Evolutionary conservation across 2,113 vertebrate species (phyloP), one percentile per base, ranked within the genome.

Genomic region (Apteryx mantelli): DNA sequence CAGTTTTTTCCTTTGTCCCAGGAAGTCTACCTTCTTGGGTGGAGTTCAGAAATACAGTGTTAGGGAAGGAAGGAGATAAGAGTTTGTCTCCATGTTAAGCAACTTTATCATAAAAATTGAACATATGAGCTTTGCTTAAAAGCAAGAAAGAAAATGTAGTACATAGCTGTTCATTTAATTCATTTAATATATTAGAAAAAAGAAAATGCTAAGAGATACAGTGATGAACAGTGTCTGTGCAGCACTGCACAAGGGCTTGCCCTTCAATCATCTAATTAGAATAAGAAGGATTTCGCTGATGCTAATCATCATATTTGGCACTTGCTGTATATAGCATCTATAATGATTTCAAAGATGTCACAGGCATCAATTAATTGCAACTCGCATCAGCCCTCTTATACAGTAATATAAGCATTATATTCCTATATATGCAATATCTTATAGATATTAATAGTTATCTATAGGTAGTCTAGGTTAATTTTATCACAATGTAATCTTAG

Each of bases 241-340:
- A 83, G 15, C 65, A 90, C 66, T 92, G 46, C 55, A 92, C 70
- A 94, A 76, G 70, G 66, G 12, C 44, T 93, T 93, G 52, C 36
- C 93, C 93, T 95, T 95, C 77, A 94, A 44, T 90, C 56, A 89
- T 74, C 25, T 97, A 92, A 95, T 97, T 88, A 94, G n/a, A 50
- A 34, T 88, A 66, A 96, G 65, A 86, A 86, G n/a, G 30, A 69
- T 95, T 92, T 42, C 68, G 48, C 64, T 96, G 81, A 95, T 89
- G 82, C 95, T 75, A 83, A 82, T 76, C 52, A 88, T 65, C 12
- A 46, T 65, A 21, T 17, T 91, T 91, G 93, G 92, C 83, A 93
- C 46, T 90, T 92, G 80, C 40, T 86, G 14, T 82, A 78, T 38
- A 63, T 46, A 88, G 42, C 15, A 25, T n/a, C 25, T 63, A 42